These are phyloP conservation scores for Diadophis punctatus DNA, from an alignment of 2,113 vertebrate genomes.

Conservation along the genomic window DNA sequence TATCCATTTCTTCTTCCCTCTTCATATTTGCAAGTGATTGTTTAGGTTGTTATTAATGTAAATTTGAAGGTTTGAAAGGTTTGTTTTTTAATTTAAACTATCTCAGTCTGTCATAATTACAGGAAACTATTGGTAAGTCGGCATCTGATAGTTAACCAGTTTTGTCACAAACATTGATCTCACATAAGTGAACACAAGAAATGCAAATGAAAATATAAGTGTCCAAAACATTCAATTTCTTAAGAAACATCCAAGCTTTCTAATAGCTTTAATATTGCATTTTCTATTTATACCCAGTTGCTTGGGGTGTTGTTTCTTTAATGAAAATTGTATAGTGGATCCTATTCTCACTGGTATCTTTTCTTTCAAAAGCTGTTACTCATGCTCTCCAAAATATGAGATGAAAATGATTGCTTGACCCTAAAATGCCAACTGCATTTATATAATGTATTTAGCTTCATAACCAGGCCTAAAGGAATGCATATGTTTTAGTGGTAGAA, in stretches of 20 bases:
- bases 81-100: background rate
- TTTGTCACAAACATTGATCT: background rate
- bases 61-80: background rate
- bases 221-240: background rate
- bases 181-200: background rate
- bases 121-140: background rate
- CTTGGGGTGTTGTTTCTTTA: background rate
- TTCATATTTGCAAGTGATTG: background rate
- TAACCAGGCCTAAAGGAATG: constrained; percentile 15
- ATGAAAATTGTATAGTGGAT: background rate
- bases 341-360: background rate
- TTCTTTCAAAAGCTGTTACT: background rate
- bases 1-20: background rate
- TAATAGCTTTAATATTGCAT: background rate
- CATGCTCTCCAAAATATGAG: background rate
- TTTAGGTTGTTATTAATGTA: background rate
- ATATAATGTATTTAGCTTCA: background rate
- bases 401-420: background rate
- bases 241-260: background rate
- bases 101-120: background rate
- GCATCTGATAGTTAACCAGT: background rate
- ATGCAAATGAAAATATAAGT: background rate
- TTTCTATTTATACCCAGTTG: background rate
- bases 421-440: constrained; percentile 7
- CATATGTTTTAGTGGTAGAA: background rate